phyloP scores from a whole-genome alignment of 2,797 vertebrate genomes.

The Alcedo quadribrachys region DNA sequence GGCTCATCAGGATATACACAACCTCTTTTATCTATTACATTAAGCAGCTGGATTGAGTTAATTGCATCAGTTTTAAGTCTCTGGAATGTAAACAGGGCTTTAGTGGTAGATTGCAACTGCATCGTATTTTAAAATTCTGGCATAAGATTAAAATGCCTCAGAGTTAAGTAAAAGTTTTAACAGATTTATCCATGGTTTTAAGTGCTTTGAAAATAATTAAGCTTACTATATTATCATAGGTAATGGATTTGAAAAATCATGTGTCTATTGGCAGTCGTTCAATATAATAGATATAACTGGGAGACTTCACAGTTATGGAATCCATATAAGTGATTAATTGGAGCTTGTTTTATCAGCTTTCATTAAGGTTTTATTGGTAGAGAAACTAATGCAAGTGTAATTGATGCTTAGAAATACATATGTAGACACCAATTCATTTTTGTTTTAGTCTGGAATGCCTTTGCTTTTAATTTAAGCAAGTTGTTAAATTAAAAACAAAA shows the following conservation, averaged over 20 bases:
- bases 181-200: not conserved
- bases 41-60: slow-evolving; percentile 2
- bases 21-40: slow-evolving; percentile 12
- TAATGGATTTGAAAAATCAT: not conserved
- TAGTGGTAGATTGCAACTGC: not conserved
- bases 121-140: slow-evolving; percentile 17
- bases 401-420: not conserved
- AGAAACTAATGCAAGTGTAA: not conserved
- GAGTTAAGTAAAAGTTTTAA: not conserved
- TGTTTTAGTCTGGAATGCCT: not conserved
- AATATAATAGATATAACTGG: not conserved
- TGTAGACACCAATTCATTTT: not conserved
- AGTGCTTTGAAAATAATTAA: not conserved
- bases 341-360: not conserved
- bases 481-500: not conserved
- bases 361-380: not conserved
- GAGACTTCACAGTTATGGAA: not conserved
- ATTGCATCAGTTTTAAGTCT: not conserved
- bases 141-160: slow-evolving; percentile 19
- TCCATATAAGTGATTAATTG: not conserved
- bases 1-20: slow-evolving; percentile 3
- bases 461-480: not conserved
- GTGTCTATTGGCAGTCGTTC: not conserved
- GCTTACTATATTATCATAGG: not conserved
- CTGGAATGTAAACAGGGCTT: slow-evolving; percentile 41